Base-by-base conservation (phyloP, 2,797 vertebrate genomes). In the Enteromius fasciolatus region DNA sequence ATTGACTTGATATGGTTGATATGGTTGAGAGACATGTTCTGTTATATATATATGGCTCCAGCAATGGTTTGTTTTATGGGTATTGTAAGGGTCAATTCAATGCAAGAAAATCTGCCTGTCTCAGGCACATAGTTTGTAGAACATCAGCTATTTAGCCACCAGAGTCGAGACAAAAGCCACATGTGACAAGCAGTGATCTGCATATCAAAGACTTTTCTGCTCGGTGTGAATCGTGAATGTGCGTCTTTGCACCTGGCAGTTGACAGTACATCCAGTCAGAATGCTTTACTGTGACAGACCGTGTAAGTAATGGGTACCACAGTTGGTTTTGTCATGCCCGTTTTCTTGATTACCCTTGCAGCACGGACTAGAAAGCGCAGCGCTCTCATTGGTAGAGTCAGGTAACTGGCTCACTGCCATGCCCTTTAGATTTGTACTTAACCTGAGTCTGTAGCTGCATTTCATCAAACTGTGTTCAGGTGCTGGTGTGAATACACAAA, bases 341-440 rank as follows among this genome's bases (percentile, higher is more conserved):
- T 23, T 68, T 39, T 72, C 61, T 76, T 79, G 73, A 69, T 83
- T 85, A 87, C 75, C 46, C 76, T 85, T 83, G 73, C 48, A 80
- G 74, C 23, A 59, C 67, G 83, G 50, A 52, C 10, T 50, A 72
- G 78, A 85, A 78, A 57, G 64, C 63, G 1, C 59, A 61, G 57
- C 36, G 10, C 64, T 81, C 50, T 83, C 23, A 78, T 78, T 85
- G 86, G 33, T 83, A 77, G 74, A 81, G 82, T 81, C 66, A 66
- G 81, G 50, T 70, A 11, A 41, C 76, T 87, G 84, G 81, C 75
- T 68, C 23, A 6, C 50, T 23, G 74, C 86, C 86, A 82, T 85
- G 81, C 74, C 80, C 82, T 85, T 85, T 85, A 84, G 54, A 63
- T 63, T 20, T 76, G 75, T 81, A 59, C 72, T 73, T 84, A 81